phyloP scores from a whole-genome alignment of 2,113 vertebrate species.

The Trogon melanurus region DNA sequence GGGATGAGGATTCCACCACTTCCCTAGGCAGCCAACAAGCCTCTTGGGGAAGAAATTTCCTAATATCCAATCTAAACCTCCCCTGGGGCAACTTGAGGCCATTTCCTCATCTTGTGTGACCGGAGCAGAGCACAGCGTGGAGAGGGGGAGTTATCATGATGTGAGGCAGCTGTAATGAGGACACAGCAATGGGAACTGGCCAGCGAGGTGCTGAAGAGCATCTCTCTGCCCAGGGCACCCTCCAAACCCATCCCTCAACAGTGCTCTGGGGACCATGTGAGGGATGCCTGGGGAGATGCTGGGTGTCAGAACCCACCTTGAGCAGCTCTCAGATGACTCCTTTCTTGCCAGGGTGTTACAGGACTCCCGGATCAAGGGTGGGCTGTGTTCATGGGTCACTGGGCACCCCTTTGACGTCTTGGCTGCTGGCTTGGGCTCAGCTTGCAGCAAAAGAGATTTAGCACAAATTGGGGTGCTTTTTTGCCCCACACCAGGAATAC shows the following conservation, averaged over 20 bases:
- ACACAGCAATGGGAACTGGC: neutral
- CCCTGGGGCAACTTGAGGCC: too few species aligned
- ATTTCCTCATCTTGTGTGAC: too few species aligned
- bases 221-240: neutral
- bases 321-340: neutral
- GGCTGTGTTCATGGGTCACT: neutral
- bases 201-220: neutral
- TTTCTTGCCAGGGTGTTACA: neutral
- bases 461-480: neutral
- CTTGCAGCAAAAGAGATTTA: neutral
- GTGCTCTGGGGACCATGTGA: fast-evolving
- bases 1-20: too few species aligned
- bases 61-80: too few species aligned
- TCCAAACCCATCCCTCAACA: fast-evolving
- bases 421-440: neutral
- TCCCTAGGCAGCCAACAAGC: too few species aligned
- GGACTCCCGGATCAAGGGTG: too few species aligned
- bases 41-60: too few species aligned
- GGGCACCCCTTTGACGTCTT: neutral
- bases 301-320: neutral
- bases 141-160: neutral
- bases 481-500: neutral
- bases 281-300: neutral
- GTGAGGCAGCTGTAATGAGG: neutral
- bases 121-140: fast-evolving